phyloP scores from a whole-genome alignment of 2,797 vertebrate genomes.

The Sciurus carolinensis region DNA sequence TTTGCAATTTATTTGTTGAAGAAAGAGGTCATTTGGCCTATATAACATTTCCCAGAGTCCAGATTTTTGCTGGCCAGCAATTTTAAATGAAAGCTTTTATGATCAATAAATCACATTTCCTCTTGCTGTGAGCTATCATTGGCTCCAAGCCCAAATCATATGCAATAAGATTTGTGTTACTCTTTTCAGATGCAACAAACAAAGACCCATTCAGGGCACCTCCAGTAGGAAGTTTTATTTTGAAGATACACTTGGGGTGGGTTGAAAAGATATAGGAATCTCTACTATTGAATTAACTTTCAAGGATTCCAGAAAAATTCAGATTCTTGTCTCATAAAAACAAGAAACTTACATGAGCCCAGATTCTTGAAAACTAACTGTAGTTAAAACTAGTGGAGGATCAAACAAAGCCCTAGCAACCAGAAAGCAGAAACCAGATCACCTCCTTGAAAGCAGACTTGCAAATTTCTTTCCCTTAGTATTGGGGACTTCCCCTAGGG shows the following conservation, averaged over 20 bases:
- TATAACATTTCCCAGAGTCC: background rate
- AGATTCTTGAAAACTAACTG: background rate
- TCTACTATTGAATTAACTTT: background rate
- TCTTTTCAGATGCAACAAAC: constrained; percentile 1
- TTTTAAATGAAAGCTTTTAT: constrained; percentile 57
- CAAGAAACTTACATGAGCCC: background rate
- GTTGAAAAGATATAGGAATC: background rate
- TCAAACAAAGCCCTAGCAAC: background rate
- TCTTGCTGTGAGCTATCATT: background rate
- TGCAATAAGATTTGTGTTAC: background rate
- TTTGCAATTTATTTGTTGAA: constrained; percentile 10
- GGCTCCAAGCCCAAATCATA: background rate
- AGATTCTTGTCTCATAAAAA: background rate
- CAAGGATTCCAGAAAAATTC: constrained; percentile 4
- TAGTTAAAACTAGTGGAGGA: background rate
- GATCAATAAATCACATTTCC: constrained; percentile 16
- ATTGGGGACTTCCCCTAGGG: no score
- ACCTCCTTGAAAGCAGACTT: background rate
- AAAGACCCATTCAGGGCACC: background rate
- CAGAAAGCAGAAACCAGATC: no score
- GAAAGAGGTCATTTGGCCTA: background rate
- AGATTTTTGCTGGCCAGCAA: background rate
- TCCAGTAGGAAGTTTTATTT: background rate
- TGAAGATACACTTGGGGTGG: background rate
- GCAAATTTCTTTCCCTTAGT: no score